Base-by-base conservation (phyloP, 2,888 invertebrate genomes). In the Watsonalla binaria region DNA sequence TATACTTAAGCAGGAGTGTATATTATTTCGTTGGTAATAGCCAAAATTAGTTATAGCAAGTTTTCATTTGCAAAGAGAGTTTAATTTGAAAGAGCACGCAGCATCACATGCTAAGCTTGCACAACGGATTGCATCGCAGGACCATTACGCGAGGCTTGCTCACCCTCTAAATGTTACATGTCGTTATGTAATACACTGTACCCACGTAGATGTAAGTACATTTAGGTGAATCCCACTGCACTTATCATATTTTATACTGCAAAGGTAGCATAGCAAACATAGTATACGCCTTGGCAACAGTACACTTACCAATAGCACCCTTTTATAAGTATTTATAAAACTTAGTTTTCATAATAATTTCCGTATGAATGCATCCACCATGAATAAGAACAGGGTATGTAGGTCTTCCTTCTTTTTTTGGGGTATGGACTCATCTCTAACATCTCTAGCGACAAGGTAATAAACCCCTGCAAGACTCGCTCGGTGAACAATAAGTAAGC, bases 121-220 rank as follows among this genome's bases (percentile, higher is more conserved):
- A 49, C 37, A 49, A 49, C 37, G 13, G 14, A 49, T 49, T 49
- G 39, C 49, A 49, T 49, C 39, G 39, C 49, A 39, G 49, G 37
- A 37, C 7, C 14, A 14, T 37, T 39, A 48, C 34, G 47, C 47
- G 35, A 46, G 46, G 14, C 14, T 48, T 35, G 47, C n/a, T n/a
- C 47, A 47, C 47, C 37, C 37, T 47, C 48, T 37, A 48, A 48
- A 48, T 49, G 39, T 15, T 37, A 39, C 15, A 8, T 49, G 14
- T 49, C 37, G 49, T 48, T 14, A 48, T 48, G 39, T 11, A 42
- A 42, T 4, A 24, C 24, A 24, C 42, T 11, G 11, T 42, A 11
- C 42, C 2, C 37, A 37, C 37, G 7, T 7, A 37, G 4, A 42
- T 11, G 11, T 11, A 42, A 5, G 42, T 42, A 11, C 11, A 42